Evolutionary conservation across 2,888 invertebrate species (phyloP), one percentile per base, ranked within the genome.

Genomic region (Eupithecia vulgata): DNA sequence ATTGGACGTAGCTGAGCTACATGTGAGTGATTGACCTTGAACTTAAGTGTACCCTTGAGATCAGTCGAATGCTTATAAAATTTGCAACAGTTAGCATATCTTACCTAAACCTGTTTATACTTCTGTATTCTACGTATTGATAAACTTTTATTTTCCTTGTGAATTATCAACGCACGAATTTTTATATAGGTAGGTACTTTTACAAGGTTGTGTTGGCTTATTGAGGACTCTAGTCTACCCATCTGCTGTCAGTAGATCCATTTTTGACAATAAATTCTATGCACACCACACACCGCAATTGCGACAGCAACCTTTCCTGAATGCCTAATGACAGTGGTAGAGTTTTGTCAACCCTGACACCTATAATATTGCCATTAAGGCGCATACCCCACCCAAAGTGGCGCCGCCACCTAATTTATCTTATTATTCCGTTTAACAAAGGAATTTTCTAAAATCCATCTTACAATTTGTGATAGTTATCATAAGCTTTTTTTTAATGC

Each of bases 21-120:
- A 35, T 37, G 17, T 59, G 5, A 12, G 13, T 65, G 13, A 64
- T 37, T 35, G 35, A 61, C 62, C 67, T 67, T 45, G 57, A 67
- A 62, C 67, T 73, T 57, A 64, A 5, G 34, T 21, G 8, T 45
- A 52, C 65, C 73, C 68, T 74, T 74, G 70, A 71, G 67, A 30
- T 45, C 64, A 71, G 37, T 68, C 66, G 45, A 74, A 68, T 66
- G 68, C 34, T 67, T 64, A 21, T 65, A 65, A 68, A 71, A 65
- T 21, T 67, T 59, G 48, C 62, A 69, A 61, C 37, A 67, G 52
- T 74, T 74, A 69, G 35, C 68, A 72, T 71, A 71, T 59, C 67
- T 67, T 52, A 69, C 7, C 57, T 21, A 25, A 57, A 13, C 4
- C 25, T 57, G 57, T 25, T 12, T 57, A 57, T 57, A 57, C 57